Evolutionary conservation across 2,797 vertebrate species (phyloP).

Genomic region (Sebastiscus albofasciatus): DNA sequence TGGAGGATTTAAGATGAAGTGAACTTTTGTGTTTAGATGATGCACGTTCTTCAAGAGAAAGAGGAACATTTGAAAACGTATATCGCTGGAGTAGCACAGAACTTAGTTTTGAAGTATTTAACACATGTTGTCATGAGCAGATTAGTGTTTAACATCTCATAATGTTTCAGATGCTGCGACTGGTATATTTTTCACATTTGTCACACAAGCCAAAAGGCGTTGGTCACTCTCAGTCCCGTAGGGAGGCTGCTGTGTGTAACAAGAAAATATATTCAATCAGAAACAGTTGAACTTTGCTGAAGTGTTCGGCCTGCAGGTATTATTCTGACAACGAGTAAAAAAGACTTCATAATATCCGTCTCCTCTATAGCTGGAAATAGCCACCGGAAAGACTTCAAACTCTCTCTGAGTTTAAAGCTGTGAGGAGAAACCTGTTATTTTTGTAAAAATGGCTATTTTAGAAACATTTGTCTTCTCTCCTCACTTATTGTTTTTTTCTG

Average conservation of each 20-base stretch:
- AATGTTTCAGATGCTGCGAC: slow-evolving; percentile 2
- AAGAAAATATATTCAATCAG: not conserved
- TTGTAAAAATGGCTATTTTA: slow-evolving; percentile 47
- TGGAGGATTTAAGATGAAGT: slow-evolving; percentile 11
- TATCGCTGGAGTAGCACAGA: not conserved
- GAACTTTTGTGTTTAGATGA: slow-evolving; percentile 20
- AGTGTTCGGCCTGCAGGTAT: slow-evolving; percentile 12
- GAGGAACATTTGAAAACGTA: not conserved
- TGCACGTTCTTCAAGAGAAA: slow-evolving; percentile 1
- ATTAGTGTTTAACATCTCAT: slow-evolving; percentile 1
- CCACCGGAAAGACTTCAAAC: slow-evolving; percentile 52
- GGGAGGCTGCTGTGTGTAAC: not conserved
- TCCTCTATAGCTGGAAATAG: slow-evolving; percentile 62
- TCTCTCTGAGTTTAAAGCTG: slow-evolving; percentile 40
- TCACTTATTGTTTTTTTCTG: not conserved
- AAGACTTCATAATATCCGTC: slow-evolving; percentile 37
- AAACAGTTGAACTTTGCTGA: not conserved
- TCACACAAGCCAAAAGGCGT: not conserved
- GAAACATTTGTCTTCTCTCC: slow-evolving; percentile 5
- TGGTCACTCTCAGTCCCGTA: not conserved
- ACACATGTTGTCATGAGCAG: not conserved
- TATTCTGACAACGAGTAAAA: slow-evolving; percentile 33
- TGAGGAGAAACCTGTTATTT: slow-evolving; percentile 44
- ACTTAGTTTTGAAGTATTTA: not conserved
- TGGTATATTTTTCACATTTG: not conserved